Base-by-base conservation (phyloP, 2,113 vertebrate genomes). In the Odontesthes bonariensis region DNA sequence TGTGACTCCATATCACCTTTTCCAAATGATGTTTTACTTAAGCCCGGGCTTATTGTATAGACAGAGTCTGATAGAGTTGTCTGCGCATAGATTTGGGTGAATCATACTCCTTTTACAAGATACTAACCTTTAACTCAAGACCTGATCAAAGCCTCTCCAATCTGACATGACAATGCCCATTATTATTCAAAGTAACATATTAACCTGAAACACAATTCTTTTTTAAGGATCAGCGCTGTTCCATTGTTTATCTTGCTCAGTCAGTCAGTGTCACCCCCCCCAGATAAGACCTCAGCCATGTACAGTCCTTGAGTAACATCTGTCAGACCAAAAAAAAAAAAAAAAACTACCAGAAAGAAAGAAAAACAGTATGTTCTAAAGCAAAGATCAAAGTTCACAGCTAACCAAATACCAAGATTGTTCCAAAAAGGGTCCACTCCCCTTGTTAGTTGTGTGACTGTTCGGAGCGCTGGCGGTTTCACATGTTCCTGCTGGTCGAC, bases 351-450 rank as follows among this genome's bases (percentile, higher is more conserved):
- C 69, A 35, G 33, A 56, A 31, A 1, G 14, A n/a, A 46, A 69
- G 59, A 52, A 60, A 69, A 80, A 61, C 75, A 71, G 27, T 58
- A 40, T 59, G 76, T 84, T 86, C 79, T 60, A 83, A 88, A 92
- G 89, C 86, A 79, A 81, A 90, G 92, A 82, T 83, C 92, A 93
- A 95, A 93, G 93, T 94, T 91, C 91, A 90, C 61, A 69, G 62
- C 53, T 85, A 91, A 90, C 69, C 90, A 93, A 92, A 94, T 83
- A 91, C 52, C 66, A n/a, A 55, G 82, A 67, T 44, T 59, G 31
- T 23, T 69, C 54, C 47, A 47, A 44, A 83, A 70, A 73, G 44
- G 69, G 76, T 86, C 81, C 49, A 75, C 61, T 83, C 75, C 82
- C 70, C 49, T 12, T 27, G 23, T 69, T 53, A 47, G 80, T 44